Percentiles rank a stretch among this genome's conserved stretches.
Conservation (phyloP, 2,888 invertebrate species). For the Ceramica pisi region DNA sequence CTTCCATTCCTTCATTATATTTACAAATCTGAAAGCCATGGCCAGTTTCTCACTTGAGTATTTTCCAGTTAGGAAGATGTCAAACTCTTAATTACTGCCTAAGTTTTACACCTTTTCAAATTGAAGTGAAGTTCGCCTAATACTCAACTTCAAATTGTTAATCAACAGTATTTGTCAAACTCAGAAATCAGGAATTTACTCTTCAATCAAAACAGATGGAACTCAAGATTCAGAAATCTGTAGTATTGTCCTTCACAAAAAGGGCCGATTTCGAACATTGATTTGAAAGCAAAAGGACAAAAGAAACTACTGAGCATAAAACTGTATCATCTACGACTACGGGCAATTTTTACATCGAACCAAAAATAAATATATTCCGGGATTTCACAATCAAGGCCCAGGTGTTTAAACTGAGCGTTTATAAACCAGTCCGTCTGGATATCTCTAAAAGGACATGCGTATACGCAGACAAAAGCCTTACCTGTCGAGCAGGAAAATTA, state of each 20-base stretch:
- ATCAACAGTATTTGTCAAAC: background rate
- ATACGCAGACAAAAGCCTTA: conserved; percentile 61
- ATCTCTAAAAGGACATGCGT: conserved; percentile 62
- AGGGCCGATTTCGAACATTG: background rate
- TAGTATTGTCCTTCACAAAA: too few species aligned
- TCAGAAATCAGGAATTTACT: too few species aligned
- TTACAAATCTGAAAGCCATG: too few species aligned
- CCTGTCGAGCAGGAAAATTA: conserved; percentile 61
- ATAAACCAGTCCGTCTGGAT: conserved; percentile 65
- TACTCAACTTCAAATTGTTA: background rate
- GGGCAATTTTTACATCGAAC: conserved; percentile 14
- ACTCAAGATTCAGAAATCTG: too few species aligned
- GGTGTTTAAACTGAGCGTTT: conserved; percentile 58
- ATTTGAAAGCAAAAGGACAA: background rate
- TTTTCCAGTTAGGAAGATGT: too few species aligned
- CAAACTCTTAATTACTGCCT: background rate
- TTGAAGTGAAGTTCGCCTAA: background rate
- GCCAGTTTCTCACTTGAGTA: too few species aligned
- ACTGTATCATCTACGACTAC: conserved; percentile 26
- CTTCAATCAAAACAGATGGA: too few species aligned
- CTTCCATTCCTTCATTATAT: too few species aligned
- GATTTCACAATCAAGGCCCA: conserved; percentile 56
- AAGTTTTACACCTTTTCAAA: too few species aligned
- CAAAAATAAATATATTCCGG: conserved; percentile 50
- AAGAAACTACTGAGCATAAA: background rate